phyloP scores from a whole-genome alignment of 2,888 invertebrate species.

The Sinodicranocentrus sp. region DNA sequence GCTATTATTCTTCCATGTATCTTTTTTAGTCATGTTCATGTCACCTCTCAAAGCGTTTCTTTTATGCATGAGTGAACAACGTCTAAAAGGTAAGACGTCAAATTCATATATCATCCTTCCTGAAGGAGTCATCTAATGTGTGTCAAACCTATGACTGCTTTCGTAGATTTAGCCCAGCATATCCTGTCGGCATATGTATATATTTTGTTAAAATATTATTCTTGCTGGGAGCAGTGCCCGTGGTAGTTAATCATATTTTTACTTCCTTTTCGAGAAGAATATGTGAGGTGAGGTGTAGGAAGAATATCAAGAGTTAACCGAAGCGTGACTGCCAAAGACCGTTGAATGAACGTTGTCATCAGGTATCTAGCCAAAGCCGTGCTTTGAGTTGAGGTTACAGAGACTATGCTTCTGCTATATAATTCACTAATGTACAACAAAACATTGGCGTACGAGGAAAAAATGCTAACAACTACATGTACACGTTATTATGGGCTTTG shows the following conservation, averaged over 20 bases:
- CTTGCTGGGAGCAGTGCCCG: background rate
- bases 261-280: conserved; percentile 23
- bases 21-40: background rate
- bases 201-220: no score
- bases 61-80: background rate
- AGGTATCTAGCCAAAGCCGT: background rate
- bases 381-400: no score
- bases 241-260: conserved; percentile 27
- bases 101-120: conserved; percentile 2
- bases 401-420: no score
- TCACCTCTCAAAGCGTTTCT: conserved; percentile 11
- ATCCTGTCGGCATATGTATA: no score
- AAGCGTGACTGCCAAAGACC: conserved; percentile 50
- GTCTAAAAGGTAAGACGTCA: conserved; percentile 31
- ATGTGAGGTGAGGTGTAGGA: background rate
- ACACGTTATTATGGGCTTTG: no score
- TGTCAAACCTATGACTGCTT: no score
- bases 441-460: no score
- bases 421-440: no score
- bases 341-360: conserved; percentile 15
- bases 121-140: no score
- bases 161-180: no score
- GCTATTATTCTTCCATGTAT: conserved; percentile 9
- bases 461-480: no score
- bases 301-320: conserved; percentile 1